phyloP scores from a whole-genome alignment of 2,888 invertebrate genomes.

The Pasiphila rectangulata region DNA sequence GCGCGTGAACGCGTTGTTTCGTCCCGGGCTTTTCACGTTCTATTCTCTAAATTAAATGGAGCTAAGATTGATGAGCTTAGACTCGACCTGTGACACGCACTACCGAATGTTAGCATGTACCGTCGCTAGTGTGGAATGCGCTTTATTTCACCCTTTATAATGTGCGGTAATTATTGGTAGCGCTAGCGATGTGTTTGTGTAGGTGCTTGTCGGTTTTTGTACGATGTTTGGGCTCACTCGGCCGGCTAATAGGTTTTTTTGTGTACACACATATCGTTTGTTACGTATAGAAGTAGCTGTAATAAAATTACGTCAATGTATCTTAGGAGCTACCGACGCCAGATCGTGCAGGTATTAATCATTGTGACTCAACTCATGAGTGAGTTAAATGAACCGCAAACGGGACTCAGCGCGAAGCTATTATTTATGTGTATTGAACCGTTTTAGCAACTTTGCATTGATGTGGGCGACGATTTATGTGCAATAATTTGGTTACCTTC shows the following conservation, averaged over 20 bases:
- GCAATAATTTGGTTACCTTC: constrained; percentile 8
- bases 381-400: constrained; percentile 38
- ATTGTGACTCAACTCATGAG: constrained; percentile 44
- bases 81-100: constrained; percentile 79
- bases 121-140: constrained; percentile 62
- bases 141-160: constrained; percentile 72
- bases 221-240: constrained; percentile 60
- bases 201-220: constrained; percentile 60
- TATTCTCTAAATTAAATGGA: constrained; percentile 73
- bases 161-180: constrained; percentile 72
- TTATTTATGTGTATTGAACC: constrained; percentile 16
- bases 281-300: constrained; percentile 49
- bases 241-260: constrained; percentile 72
- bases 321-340: constrained; percentile 41
- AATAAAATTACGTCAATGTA: constrained; percentile 68
- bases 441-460: constrained; percentile 11
- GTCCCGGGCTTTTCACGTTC: constrained; percentile 61
- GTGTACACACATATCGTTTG: constrained; percentile 43
- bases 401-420: constrained; percentile 15
- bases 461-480: constrained; percentile 13
- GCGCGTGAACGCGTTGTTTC: constrained; percentile 68
- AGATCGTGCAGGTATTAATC: constrained; percentile 49
- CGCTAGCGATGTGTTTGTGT: constrained; percentile 48
- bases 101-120: constrained; percentile 64
- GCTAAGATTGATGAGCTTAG: constrained; percentile 77